A percentile compares a stretch with the other conserved stretches of the same genome.
Conservation (phyloP, 1,140 invertebrate species). For the Euura lappo region DNA sequence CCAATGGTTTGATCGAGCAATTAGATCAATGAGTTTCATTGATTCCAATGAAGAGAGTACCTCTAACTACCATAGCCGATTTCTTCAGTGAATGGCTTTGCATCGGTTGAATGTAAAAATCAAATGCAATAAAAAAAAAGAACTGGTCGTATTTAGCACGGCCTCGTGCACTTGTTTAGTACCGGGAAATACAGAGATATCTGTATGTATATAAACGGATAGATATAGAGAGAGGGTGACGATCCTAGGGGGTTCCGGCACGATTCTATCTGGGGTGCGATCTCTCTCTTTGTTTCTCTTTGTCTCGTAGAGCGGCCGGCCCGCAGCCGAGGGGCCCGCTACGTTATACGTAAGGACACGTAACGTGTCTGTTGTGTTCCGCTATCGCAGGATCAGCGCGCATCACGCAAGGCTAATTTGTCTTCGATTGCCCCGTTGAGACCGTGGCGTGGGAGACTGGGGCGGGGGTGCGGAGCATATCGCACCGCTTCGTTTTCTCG, state of each 20-base stretch:
- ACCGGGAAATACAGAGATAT: neutral
- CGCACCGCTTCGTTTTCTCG: constrained; percentile 15
- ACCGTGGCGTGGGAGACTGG: constrained; percentile 53
- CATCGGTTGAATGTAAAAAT: too few relatives aligned
- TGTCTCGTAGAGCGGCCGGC: constrained; percentile 29
- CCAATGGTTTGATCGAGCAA: too few relatives aligned
- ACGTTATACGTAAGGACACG: constrained; percentile 21
- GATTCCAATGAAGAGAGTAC: too few relatives aligned
- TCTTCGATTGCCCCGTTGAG: constrained; percentile 55
- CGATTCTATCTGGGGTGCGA: constrained; percentile 39
- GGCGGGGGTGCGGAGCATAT: constrained; percentile 8
- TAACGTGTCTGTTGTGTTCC: constrained; percentile 53
- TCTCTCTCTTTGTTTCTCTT: constrained; percentile 35
- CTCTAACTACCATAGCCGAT: too few relatives aligned
- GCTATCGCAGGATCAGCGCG: constrained; percentile 58
- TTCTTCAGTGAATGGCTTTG: too few relatives aligned
- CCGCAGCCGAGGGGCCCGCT: constrained; percentile 24
- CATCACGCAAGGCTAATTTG: constrained; percentile 62
- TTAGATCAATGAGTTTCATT: too few relatives aligned
- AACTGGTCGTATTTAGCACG: neutral
- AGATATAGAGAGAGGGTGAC: neutral
- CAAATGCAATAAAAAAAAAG: neutral
- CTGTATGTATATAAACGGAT: neutral
- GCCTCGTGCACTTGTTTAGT: neutral
- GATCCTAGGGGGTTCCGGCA: neutral